Evolutionary conservation across 2,888 invertebrate genomes (phyloP), one percentile per base, ranked within the genome.

Genomic region (Eugnorisma glareosa): DNA sequence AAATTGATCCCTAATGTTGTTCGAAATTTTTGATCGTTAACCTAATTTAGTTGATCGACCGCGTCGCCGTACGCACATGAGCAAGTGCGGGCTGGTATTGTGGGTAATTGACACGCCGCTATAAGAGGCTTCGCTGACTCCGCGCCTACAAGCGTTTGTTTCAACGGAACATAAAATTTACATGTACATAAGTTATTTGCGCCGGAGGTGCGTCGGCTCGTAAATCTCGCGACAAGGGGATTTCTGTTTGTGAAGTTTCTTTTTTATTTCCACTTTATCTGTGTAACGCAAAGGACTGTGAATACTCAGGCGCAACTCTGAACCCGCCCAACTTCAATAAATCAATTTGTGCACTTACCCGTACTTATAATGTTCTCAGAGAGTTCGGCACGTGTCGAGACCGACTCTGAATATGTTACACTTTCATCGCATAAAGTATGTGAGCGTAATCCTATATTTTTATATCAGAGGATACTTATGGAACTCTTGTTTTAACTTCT

Each of bases 251-350:
- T 94, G 95, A 96, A 96, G 94, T 96, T 96, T 94, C 94, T 94
- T 96, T 96, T 96, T 96, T 96, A 96, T 95, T 96, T 95, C 92
- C 94, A 94, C 95, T 96, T 96, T 96, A 95, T 96, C 95, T 95
- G 94, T 93, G 93, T 94, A 94, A 94, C 92, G 94, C 93, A 94
- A 95, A 95, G 94, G 93, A 94, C 94, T 93, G 94, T 90, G 95
- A 95, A 94, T 96, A 95, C 96, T 96, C 96, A 93, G 93, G 94
- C 95, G 95, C 96, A 96, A 94, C 94, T 94, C 93, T 89, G 89
- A 92, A 91, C 94, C 93, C 92, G 95, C 94, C 94, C 94, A 96
- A 96, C 96, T 96, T 96, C 95, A 95, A 96, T 96, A 96, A 96
- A 96, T 96, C 96, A 96, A 96, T 96, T 96, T 96, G 95, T 95